These are phyloP conservation scores for Uloborus diversus DNA, from an alignment of 1,140 invertebrate species.

Conservation along the genomic window DNA sequence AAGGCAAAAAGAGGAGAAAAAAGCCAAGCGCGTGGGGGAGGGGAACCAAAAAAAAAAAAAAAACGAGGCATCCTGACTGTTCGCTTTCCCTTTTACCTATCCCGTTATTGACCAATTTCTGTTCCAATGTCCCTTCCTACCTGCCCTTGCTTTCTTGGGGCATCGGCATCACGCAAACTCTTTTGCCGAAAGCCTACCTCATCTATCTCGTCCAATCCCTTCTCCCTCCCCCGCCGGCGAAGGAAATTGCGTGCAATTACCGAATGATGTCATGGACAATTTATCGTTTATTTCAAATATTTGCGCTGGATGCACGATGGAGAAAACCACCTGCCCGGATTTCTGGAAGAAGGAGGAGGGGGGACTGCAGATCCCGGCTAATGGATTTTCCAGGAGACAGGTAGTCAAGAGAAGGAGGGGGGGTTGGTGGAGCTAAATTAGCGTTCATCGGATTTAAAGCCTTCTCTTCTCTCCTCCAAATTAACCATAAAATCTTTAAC, in stretches of 20 bases:
- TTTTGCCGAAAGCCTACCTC: conserved; percentile 32
- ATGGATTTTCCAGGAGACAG: conserved; percentile 52
- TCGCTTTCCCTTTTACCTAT: conserved; percentile 24
- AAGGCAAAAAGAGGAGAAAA: not conserved
- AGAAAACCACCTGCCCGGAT: conserved; percentile 55
- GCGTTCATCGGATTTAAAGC: conserved; percentile 33
- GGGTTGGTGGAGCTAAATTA: conserved; percentile 23
- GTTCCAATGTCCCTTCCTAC: conserved; percentile 36
- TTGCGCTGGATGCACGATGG: conserved; percentile 49
- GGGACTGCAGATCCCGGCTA: conserved; percentile 5
- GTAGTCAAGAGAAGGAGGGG: conserved; percentile 30
- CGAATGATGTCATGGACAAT: conserved; percentile 57
- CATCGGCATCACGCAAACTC: not conserved
- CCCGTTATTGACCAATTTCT: conserved; percentile 56
- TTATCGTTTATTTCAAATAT: conserved; percentile 58
- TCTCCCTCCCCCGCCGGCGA: conserved; percentile 1
- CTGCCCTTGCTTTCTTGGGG: conserved; percentile 29
- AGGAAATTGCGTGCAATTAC: conserved; percentile 57
- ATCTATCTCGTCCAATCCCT: conserved; percentile 47
- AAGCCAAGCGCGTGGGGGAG: not conserved
- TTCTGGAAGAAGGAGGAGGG: no score
- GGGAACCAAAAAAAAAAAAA: not conserved
- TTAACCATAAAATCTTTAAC: conserved; percentile 57
- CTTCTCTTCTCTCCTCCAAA: conserved; percentile 16
- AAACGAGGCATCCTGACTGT: conserved; percentile 29